phyloP scores from a whole-genome alignment of 2,797 vertebrate species.

The Centropyge bicolor region DNA sequence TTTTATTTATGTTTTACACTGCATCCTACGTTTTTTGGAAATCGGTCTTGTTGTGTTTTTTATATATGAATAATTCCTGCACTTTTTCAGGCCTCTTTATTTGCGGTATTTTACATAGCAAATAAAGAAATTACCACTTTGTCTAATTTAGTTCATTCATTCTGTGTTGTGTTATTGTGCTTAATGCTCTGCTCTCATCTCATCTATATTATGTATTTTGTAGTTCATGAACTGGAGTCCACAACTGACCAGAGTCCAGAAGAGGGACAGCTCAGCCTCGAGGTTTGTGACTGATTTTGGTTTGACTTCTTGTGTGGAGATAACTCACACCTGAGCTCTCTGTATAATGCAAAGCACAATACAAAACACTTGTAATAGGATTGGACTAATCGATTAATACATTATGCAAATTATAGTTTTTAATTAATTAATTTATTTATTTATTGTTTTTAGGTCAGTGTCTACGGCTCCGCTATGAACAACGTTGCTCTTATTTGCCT shows the following conservation, averaged over 20 bases:
- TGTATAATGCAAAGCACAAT: neutral
- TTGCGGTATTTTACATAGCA: no score
- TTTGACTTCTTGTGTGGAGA: neutral
- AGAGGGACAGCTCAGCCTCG: constrained; percentile 78
- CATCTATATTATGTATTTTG: neutral
- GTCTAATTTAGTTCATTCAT: no score
- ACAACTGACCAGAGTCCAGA: constrained; percentile 89
- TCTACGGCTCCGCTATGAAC: no score
- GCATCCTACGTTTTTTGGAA: no score
- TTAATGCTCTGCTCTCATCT: neutral
- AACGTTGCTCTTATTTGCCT: no score
- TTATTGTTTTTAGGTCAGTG: no score
- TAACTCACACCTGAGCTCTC: neutral
- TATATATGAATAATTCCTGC: no score
- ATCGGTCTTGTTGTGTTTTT: no score
- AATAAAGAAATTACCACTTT: no score
- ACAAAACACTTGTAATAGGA: neutral
- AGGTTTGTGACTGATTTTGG: constrained; percentile 17
- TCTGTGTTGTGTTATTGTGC: neutral
- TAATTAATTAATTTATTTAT: no score
- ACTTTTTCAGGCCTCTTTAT: no score
- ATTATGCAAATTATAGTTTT: neutral
- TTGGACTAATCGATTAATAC: neutral
- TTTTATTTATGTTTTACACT: no score
- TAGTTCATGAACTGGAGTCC: constrained; percentile 92